phyloP scores from a whole-genome alignment of 2,113 vertebrate species.

The Sterrhoptilus dennistouni region DNA sequence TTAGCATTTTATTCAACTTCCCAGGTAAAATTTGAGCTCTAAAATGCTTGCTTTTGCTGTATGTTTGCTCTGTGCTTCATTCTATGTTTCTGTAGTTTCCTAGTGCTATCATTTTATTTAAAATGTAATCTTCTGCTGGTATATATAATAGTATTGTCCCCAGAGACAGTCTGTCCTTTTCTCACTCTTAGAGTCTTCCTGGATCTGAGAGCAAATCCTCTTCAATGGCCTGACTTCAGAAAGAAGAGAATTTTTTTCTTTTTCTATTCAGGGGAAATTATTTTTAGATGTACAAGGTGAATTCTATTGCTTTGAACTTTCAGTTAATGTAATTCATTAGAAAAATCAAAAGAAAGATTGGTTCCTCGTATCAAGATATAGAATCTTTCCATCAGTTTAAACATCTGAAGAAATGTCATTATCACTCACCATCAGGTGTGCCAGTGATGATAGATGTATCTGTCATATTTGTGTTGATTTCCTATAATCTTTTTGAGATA shows the following conservation, averaged over 20 bases:
- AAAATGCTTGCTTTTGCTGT: neutral
- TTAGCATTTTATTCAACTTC: neutral
- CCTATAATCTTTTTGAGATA: neutral
- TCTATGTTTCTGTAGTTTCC: neutral
- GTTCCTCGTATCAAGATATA: neutral
- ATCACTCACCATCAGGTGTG: neutral
- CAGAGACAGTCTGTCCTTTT: neutral
- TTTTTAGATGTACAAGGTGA: neutral
- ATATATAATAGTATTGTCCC: neutral
- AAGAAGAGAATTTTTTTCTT: neutral
- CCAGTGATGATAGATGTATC: neutral
- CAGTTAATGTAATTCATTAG: neutral
- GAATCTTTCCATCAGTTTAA: neutral
- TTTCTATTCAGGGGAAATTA: neutral
- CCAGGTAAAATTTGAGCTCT: neutral
- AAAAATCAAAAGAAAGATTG: neutral
- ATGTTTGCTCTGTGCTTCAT: neutral
- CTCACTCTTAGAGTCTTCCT: neutral
- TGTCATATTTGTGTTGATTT: neutral
- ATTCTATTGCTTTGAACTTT: neutral
- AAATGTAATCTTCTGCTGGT: neutral
- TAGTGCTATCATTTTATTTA: neutral
- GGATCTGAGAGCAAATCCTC: neutral
- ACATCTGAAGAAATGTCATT: neutral
- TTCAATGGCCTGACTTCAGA: neutral